Conservation (phyloP, 2,113 vertebrate species). For the Chitala chitala region DNA sequence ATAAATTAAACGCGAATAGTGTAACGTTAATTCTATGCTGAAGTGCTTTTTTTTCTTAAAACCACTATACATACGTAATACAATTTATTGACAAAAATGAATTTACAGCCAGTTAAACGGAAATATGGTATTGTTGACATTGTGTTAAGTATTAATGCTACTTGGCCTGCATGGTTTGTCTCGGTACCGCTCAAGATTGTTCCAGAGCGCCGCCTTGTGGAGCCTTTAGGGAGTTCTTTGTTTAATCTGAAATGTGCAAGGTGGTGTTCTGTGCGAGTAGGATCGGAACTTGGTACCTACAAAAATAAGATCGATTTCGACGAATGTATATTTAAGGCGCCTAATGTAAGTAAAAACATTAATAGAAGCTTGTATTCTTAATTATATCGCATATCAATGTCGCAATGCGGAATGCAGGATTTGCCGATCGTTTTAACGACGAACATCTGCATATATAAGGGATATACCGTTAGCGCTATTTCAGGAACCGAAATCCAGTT, state of each 20-base stretch:
- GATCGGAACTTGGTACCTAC: background rate
- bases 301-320: background rate
- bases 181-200: too few relatives aligned
- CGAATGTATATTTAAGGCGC: background rate
- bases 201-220: background rate
- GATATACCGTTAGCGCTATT: background rate
- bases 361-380: background rate
- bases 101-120: too few relatives aligned
- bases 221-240: background rate
- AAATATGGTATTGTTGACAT: too few relatives aligned
- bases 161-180: too few relatives aligned
- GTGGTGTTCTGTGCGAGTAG: background rate
- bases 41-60: too few relatives aligned
- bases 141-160: too few relatives aligned
- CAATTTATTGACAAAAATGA: too few relatives aligned
- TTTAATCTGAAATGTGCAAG: background rate
- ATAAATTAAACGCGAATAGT: too few relatives aligned
- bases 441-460: background rate
- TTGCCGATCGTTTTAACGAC: background rate
- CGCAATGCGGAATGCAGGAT: background rate
- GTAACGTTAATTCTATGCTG: too few relatives aligned
- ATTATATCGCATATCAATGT: background rate
- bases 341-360: background rate
- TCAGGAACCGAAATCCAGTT: background rate
- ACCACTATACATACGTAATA: too few relatives aligned